phyloP scores from a whole-genome alignment of 2,888 invertebrate genomes.

The Lamproptera curius region DNA sequence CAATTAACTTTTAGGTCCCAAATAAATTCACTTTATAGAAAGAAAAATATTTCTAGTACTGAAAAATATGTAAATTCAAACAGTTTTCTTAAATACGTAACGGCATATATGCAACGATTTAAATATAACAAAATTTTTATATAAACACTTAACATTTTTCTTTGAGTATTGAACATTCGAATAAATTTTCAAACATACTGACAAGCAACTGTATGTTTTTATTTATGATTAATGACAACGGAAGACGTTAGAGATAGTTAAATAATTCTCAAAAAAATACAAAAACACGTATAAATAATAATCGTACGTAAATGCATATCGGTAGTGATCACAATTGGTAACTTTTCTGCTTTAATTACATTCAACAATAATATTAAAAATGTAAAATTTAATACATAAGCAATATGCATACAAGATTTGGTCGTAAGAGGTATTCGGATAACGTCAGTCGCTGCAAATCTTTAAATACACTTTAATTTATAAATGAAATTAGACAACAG shows the following conservation, averaged over 20 bases:
- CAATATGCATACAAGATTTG: slow-evolving; percentile 3
- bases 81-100: too few relatives aligned
- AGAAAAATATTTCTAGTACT: neutral
- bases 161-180: slow-evolving; percentile 10
- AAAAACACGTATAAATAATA: slow-evolving; percentile 16
- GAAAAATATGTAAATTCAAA: neutral
- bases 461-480: too few relatives aligned
- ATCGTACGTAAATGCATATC: slow-evolving; percentile 16
- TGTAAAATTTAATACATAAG: slow-evolving; percentile 2
- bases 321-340: slow-evolving; percentile 14
- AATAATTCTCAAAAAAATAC: too few relatives aligned
- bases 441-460: too few relatives aligned
- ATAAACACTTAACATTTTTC: neutral
- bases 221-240: slow-evolving; percentile 4
- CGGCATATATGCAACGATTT: neutral
- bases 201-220: slow-evolving; percentile 1
- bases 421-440: slow-evolving; percentile 4
- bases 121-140: neutral
- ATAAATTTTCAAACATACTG: neutral
- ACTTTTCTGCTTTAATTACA: slow-evolving; percentile 6
- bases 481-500: too few relatives aligned
- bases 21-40: neutral
- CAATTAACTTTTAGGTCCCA: slow-evolving; percentile 6
- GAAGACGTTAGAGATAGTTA: too few relatives aligned
- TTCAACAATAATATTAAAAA: slow-evolving; percentile 2